phyloP scores from a whole-genome alignment of 2,888 invertebrate species.

The Teleogryllus oceanicus region DNA sequence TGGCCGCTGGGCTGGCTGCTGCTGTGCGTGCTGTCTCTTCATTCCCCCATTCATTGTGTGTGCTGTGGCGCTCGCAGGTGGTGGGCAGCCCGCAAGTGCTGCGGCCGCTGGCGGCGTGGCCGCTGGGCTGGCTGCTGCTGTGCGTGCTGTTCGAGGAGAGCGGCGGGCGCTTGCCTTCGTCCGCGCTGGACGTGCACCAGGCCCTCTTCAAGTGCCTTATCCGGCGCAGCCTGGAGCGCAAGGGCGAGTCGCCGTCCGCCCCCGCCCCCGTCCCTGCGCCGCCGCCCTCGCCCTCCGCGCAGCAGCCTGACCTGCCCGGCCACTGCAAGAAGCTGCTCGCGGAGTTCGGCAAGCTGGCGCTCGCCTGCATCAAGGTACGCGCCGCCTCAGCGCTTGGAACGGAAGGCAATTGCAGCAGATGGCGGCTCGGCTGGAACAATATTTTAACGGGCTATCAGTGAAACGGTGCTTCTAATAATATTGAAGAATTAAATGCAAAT shows the following conservation, averaged over 20 bases:
- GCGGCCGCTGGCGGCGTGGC: slow-evolving; percentile 52
- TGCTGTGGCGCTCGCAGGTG: slow-evolving; percentile 34
- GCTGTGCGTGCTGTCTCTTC: slow-evolving; percentile 45
- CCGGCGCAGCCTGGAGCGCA: slow-evolving; percentile 45
- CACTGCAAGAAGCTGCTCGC: slow-evolving; percentile 51
- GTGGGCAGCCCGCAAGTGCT: slow-evolving; percentile 43
- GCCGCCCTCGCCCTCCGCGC: background rate
- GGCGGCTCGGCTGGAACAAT: background rate
- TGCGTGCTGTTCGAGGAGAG: slow-evolving; percentile 53
- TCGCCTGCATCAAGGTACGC: slow-evolving; percentile 47
- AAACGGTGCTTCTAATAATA: too few species aligned
- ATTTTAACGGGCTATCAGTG: too few species aligned
- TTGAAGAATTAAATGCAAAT: too few species aligned
- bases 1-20: slow-evolving; percentile 55
- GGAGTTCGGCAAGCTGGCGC: slow-evolving; percentile 53
- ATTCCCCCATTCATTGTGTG: slow-evolving; percentile 22
- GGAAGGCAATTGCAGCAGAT: background rate
- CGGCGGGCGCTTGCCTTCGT: slow-evolving; percentile 46
- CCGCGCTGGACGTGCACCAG: slow-evolving; percentile 48
- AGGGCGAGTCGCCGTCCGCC: slow-evolving; percentile 39
- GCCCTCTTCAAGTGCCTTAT: slow-evolving; percentile 51
- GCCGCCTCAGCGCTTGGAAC: slow-evolving; percentile 42
- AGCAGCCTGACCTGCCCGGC: slow-evolving; percentile 45
- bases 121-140: slow-evolving; percentile 54
- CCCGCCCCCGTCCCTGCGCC: background rate